Evolutionary conservation across 2,797 vertebrate genomes (phyloP), one percentile per base, ranked within the genome.

Genomic region (Tenualosa ilisha): DNA sequence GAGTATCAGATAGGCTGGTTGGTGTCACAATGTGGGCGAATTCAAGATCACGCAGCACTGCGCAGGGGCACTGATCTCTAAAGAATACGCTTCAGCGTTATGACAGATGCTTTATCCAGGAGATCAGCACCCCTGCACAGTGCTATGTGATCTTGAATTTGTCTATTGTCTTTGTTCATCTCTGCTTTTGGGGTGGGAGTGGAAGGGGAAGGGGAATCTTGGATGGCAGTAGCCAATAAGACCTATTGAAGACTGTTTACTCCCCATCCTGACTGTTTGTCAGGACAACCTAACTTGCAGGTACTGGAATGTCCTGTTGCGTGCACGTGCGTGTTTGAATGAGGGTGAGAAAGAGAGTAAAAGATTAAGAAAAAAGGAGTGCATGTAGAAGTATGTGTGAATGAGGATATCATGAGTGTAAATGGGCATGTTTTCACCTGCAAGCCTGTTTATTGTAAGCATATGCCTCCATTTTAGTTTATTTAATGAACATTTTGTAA

Each of bases 221-320:
- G 37, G 40, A 40, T 3, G 15, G 46, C 61, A 17, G 81, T 54
- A 83, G 72, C 83, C 53, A 37, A 37, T 11, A 40, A 84, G 88
- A 88, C 87, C 86, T 86, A 84, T 87, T 81, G 88, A 82, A 49
- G 89, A 91, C 92, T 89, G 89, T 91, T 91, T 79, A 88, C 88
- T 87, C 90, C 90, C 89, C 37, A 22, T 79, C 17, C 72, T 79
- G 72, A 20, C 72, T 79, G 72, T 17, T 75, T 75, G 68, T 79
- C 72, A 79, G 72, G 72, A 9, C 72, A 79, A 79, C 72, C 72
- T n/a, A 79, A 46, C 40, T 22, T 46, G 72, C 37, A 40, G 72
- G 40, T 5, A 22, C 20, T 15, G 2, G 40, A 79, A 79, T 79
- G 40, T 40, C 37, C 40, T 43, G 37, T 5, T 46, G 40, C 22